Evolutionary conservation across 2,797 vertebrate species (phyloP).

Genomic region (Chelmon rostratus): DNA sequence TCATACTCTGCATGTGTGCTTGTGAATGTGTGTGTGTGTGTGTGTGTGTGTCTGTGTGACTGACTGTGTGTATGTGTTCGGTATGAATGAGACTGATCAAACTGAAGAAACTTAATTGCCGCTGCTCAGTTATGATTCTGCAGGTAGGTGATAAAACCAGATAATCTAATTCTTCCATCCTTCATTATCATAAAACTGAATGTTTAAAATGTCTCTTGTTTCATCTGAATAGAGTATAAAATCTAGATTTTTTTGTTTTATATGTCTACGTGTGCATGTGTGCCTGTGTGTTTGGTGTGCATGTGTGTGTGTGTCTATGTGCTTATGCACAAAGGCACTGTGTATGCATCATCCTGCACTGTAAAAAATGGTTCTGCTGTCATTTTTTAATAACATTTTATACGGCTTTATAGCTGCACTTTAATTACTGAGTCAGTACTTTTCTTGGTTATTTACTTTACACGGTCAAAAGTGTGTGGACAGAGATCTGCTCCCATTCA

Average conservation of each 20-base stretch:
- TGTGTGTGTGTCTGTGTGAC: too few species aligned
- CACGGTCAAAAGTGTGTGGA: neutral
- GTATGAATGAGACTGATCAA: neutral
- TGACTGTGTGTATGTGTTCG: neutral
- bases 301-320: neutral
- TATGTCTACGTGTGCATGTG: neutral
- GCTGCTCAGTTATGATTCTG: neutral
- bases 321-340: neutral
- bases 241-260: neutral
- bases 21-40: neutral
- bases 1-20: neutral
- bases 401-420: too few species aligned
- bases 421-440: neutral
- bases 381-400: neutral
- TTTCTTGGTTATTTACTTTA: neutral
- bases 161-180: neutral
- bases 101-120: neutral
- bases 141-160: slow-evolving; percentile 13
- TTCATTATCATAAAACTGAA: slow-evolving; percentile 22
- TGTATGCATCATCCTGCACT: neutral
- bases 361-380: neutral
- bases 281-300: too few species aligned
- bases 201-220: neutral
- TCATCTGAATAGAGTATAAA: neutral
- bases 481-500: neutral